phyloP scores from a whole-genome alignment of 2,888 invertebrate species.

The Spilarctia lutea region DNA sequence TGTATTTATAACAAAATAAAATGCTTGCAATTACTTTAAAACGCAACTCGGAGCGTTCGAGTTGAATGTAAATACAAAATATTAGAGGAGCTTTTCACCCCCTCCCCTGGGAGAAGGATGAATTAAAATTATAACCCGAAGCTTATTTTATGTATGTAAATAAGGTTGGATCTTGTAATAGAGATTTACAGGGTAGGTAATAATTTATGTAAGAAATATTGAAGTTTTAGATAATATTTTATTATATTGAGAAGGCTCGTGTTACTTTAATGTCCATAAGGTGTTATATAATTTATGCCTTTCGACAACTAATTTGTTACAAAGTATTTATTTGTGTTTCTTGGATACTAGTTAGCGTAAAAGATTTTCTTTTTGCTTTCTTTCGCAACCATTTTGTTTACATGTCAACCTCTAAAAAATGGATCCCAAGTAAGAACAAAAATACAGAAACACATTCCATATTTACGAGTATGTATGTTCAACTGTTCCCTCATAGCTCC shows the following conservation, averaged over 20 bases:
- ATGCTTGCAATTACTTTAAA: slow-evolving; percentile 82
- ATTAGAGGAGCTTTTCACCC: slow-evolving; percentile 48
- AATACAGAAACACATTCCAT: too few species aligned
- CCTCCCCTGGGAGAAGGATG: slow-evolving; percentile 58
- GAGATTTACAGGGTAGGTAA: background rate
- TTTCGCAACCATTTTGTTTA: too few species aligned
- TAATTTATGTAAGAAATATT: background rate
- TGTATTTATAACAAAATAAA: slow-evolving; percentile 56
- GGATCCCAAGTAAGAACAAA: too few species aligned
- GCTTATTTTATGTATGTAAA: slow-evolving; percentile 36
- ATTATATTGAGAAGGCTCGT: background rate
- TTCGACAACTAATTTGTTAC: too few species aligned
- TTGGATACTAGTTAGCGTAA: too few species aligned
- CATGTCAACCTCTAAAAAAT: too few species aligned
- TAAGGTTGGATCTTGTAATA: slow-evolving; percentile 15
- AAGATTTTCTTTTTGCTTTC: too few species aligned
- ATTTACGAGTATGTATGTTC: too few species aligned
- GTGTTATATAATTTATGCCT: too few species aligned
- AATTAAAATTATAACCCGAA: slow-evolving; percentile 76
- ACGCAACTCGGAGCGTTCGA: slow-evolving; percentile 65
- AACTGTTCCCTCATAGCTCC: too few species aligned
- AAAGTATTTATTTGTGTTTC: too few species aligned
- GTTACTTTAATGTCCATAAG: too few species aligned
- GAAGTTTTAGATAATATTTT: background rate
- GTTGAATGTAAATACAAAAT: slow-evolving; percentile 74